Evolutionary conservation across 2,888 invertebrate genomes (phyloP), one percentile per base, ranked within the genome.

Genomic region (Dichetophora obliterata): DNA sequence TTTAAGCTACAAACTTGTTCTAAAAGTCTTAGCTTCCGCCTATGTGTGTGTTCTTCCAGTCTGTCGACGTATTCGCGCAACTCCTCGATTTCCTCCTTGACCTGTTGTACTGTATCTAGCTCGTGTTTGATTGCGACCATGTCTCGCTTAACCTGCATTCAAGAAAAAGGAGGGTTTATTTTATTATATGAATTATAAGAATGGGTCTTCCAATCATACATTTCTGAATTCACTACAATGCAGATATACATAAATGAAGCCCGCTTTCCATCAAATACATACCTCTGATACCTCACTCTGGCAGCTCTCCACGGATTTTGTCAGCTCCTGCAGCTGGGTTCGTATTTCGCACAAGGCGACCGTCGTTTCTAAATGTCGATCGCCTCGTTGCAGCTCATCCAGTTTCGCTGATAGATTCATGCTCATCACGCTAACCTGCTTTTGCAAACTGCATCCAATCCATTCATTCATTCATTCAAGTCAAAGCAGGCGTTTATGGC

Each of bases 381-480:
- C 96, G 87, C 93, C 93, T 88, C 94, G 92, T 91, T 96, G 96
- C 91, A 97, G 93, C 92, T 96, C 96, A 91, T 97, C 96, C 92
- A 97, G 93, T 92, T 96, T 96, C 88, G 95, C 95, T 91, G 95
- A 94, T 91, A 97, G 93, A 93, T 96, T 96, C 95, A 96, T 96
- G 92, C 96, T 96, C 97, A 97, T 97, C 92, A 96, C 96, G 93
- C 95, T 95, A 93, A 97, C 96, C 95, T 97, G 96, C 93, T 96
- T 95, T 93, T 97, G 96, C 93, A 97, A 95, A 94, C 96, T 97
- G 91, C 84, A 79, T 19, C 37, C 19, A 14, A 19, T 6, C n/a
- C 84, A 79, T 19, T 22, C 19, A 14, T 37, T 6, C n/a, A 48
- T 37, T 8, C n/a, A 14, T 34, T 5, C 31, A 31, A 31, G 31